Base-by-base conservation (phyloP, 1,140 invertebrate genomes). In the Notospermus geniculatus region DNA sequence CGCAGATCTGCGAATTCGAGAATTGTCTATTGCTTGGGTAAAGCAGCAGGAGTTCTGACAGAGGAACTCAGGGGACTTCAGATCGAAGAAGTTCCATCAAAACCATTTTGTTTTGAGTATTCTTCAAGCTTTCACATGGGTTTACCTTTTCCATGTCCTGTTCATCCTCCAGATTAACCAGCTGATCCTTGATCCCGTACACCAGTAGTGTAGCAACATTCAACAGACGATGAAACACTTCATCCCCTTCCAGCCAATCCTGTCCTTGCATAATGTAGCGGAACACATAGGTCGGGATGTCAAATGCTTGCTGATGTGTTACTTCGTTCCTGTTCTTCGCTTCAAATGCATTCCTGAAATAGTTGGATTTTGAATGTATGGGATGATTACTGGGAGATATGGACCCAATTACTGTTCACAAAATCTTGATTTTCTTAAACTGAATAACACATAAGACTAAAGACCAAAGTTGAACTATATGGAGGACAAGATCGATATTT, bases 91-190 rank as follows among this genome's bases (percentile, higher is more conserved):
- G n/a, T n/a, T n/a, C n/a, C n/a, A n/a, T n/a, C n/a, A n/a, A n/a
- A n/a, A n/a, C n/a, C n/a, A n/a, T n/a, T n/a, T n/a, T n/a, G n/a
- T n/a, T n/a, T n/a, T n/a, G n/a, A n/a, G 28, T 22, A 7, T 13
- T 5, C 54, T 55, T 55, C n/a, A 50, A 5, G 4, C 46, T 23
- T 50, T 7, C n/a, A 9, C 2, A 4, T 27, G 7, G 55, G 54
- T 80, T 78, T 75, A 88, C 87, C 74, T 87, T 83, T 77, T 88
- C 85, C 88, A 90, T 90, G 78, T 89, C 88, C 69, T 88, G 86
- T 79, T 89, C 88, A 67, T 90, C 89, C 25, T 89, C 84, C 63
- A 89, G 81, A 15, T 86, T 86, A 13, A 90, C 86, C 52, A 86
- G 83, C 58, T 85, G 85, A 76, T 91, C 89, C 74, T 86, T 83